Evolutionary conservation across 2,113 vertebrate genomes (phyloP), one percentile per base, ranked within the genome.

Genomic region (Mola mola): DNA sequence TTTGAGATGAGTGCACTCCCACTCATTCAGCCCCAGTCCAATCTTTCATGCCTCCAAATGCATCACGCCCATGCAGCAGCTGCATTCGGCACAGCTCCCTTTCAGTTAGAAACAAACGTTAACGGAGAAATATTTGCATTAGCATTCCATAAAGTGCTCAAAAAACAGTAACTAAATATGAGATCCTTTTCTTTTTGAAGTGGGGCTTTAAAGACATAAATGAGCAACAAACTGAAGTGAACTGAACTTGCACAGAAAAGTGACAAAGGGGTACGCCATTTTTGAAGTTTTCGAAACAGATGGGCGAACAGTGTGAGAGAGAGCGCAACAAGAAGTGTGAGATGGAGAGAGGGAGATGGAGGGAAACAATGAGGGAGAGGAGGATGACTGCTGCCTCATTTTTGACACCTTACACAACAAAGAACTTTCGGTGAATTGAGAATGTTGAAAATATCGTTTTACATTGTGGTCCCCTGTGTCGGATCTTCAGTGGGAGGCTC

Each of bases 221-320:
- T 65, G 56, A 75, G 67, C 56, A 26, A 29, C 5, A 64, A 43
- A 66, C 38, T 79, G 75, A 75, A 78, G 41, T 25, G 31, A 26
- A 37, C 55, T 43, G 34, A 77, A 63, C 36, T 75, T 59, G 16
- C 41, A 60, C 72, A 75, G 60, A 17, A 38, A 57, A 70, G 76
- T 71, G 50, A 65, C 48, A 36, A 69, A 57, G 72, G 78, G 78
- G 69, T 53, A 61, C 47, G 1, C 63, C 62, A 61, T 72, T 81
- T 87, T 79, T 89, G 85, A 87, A 90, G 83, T 84, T 82, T 38
- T 74, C 42, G 68, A 72, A 79, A 70, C 86, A 90, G 91, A 90
- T 88, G 85, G 79, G 63, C 49, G 75, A 82, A 61, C 85, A 84
- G 87, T 84, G 82, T 81, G 83, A 72, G 73, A 48, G 6, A 12